Base-by-base conservation (phyloP, 2,888 invertebrate species). In the Tipula lateralis region DNA sequence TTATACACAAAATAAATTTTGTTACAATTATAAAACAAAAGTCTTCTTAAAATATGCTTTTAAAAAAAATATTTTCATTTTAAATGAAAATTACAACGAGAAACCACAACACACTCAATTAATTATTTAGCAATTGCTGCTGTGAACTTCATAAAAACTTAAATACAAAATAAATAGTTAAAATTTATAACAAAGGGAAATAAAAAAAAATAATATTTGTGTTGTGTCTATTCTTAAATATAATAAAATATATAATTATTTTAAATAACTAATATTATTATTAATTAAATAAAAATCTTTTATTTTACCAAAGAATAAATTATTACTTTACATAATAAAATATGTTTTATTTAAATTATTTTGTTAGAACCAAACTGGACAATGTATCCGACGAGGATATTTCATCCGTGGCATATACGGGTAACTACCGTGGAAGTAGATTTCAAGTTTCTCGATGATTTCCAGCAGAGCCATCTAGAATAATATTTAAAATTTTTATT, bases 301-400 rank as follows among this genome's bases (percentile, higher is more conserved):
- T 66, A 66, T 66, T 66, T 24, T 66, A 66, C 66, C 66, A 66
- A 66, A 66, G 66, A 66, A 66, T 66, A 66, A 66, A 66, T 66
- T 66, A 66, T 66, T 66, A 24, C 19, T 66, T 66, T 66, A 66
- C 66, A 66, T 66, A 24, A 24, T 6, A 32, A 32, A 32, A 32
- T 32, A 12, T n/a, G 13, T n/a, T 44, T 44, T n/a, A 16, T 44
- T 44, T 44, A 36, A 36, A n/a, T n/a, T n/a, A n/a, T n/a, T n/a
- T n/a, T n/a, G n/a, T n/a, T n/a, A n/a, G n/a, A n/a, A n/a, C n/a
- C n/a, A n/a, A n/a, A n/a, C n/a, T n/a, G n/a, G n/a, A n/a, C n/a
- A n/a, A n/a, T n/a, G n/a, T n/a, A n/a, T n/a, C n/a, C n/a, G n/a
- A n/a, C n/a, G n/a, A n/a, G n/a, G n/a, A n/a, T n/a, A n/a, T n/a